phyloP scores from a whole-genome alignment of 2,797 vertebrate genomes.

The Hippopotamyrus pictus region DNA sequence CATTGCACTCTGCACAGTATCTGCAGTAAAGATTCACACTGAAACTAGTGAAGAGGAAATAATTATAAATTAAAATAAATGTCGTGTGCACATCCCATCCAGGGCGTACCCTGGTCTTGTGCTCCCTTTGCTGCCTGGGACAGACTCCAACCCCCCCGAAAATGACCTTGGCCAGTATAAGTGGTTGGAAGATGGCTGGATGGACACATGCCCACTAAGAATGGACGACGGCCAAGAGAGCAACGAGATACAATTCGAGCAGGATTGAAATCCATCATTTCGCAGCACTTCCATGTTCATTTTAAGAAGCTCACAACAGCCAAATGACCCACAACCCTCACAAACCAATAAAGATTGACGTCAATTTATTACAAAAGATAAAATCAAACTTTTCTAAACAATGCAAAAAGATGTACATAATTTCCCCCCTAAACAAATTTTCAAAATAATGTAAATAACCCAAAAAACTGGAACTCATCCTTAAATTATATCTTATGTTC shows the following conservation, averaged over 20 bases:
- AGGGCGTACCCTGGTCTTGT: not conserved
- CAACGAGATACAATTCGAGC: not conserved
- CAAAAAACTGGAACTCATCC: conserved; percentile 22
- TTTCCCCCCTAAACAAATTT: conserved; percentile 12
- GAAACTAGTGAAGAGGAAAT: not conserved
- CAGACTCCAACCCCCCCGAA: not conserved
- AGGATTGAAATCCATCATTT: not conserved
- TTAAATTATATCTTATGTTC: conserved; percentile 16
- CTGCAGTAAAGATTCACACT: not conserved
- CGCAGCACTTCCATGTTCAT: not conserved
- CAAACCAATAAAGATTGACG: not conserved
- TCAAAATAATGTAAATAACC: conserved; percentile 33
- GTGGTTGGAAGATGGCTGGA: not conserved
- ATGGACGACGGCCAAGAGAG: not conserved
- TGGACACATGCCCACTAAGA: not conserved
- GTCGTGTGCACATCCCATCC: not conserved
- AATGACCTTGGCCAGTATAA: not conserved
- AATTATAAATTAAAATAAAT: not conserved
- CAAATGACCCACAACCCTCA: not conserved
- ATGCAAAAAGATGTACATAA: conserved; percentile 10
- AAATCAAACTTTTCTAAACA: conserved; percentile 26
- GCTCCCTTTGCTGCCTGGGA: not conserved
- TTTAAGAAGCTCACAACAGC: not conserved
- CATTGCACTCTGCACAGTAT: not conserved
- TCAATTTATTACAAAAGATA: conserved; percentile 21